phyloP scores from a whole-genome alignment of 1,140 invertebrate genomes.

The Brachionus koreanus region DNA sequence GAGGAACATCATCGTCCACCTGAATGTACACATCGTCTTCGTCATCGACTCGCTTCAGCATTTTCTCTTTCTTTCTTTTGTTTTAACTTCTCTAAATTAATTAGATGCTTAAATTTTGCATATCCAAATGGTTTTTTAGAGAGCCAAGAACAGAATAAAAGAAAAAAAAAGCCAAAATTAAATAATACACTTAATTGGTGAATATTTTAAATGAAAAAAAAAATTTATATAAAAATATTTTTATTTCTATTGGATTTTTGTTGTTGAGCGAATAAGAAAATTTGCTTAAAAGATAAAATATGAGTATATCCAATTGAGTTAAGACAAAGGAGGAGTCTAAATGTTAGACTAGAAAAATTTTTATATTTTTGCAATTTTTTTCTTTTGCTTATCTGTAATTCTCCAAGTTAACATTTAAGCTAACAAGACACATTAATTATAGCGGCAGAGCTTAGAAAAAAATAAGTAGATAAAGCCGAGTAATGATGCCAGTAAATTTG shows the following conservation, averaged over 20 bases:
- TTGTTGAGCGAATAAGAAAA: neutral
- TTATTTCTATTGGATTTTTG: neutral
- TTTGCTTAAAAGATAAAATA: neutral
- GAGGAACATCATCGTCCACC: neutral
- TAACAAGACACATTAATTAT: slow-evolving; percentile 17
- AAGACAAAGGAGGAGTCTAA: neutral
- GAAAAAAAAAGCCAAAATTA: no score
- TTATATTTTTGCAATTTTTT: no score
- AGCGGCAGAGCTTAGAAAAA: neutral
- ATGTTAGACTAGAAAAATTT: neutral
- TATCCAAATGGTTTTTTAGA: no score
- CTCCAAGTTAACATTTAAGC: slow-evolving; percentile 26
- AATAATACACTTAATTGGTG: no score
- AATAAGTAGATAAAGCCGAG: neutral
- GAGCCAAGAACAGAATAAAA: no score
- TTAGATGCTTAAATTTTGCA: no score
- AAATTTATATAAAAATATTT: no score
- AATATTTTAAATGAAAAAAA: no score
- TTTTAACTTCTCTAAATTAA: neutral
- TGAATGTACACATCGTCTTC: neutral
- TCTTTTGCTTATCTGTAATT: neutral
- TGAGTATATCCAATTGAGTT: neutral
- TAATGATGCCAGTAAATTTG: neutral
- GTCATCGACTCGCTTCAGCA: neutral
- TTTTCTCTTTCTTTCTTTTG: neutral